Conservation (phyloP, 2,888 invertebrate species). For the Panzeria rudis region DNA sequence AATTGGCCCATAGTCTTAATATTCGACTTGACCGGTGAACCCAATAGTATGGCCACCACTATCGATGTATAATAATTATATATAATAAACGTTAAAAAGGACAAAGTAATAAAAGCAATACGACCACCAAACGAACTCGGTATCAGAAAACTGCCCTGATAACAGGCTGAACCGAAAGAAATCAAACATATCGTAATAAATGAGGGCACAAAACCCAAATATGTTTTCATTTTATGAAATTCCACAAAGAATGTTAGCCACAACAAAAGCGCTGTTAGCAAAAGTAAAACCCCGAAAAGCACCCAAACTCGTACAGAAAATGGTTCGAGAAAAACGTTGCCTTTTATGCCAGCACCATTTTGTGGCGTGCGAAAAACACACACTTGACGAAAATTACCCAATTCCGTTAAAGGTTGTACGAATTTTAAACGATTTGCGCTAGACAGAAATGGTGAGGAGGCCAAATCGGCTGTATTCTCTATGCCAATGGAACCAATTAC, state of each 20-base stretch:
- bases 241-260: slow-evolving; percentile 81
- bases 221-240: slow-evolving; percentile 61
- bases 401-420: slow-evolving; percentile 74
- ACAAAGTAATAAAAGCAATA: slow-evolving; percentile 77
- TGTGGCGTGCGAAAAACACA: slow-evolving; percentile 86
- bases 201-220: slow-evolving; percentile 77
- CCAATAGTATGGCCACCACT: slow-evolving; percentile 87
- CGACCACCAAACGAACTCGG: slow-evolving; percentile 84
- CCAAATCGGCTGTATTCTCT: slow-evolving; percentile 76
- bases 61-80: slow-evolving; percentile 87
- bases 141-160: slow-evolving; percentile 84
- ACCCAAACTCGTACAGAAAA: slow-evolving; percentile 86
- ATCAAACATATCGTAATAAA: slow-evolving; percentile 79
- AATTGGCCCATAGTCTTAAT: slow-evolving; percentile 85
- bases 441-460: slow-evolving; percentile 75
- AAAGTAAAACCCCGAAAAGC: slow-evolving; percentile 82
- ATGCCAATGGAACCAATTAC: slow-evolving; percentile 77
- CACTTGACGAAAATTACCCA: slow-evolving; percentile 80
- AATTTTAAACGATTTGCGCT: slow-evolving; percentile 74
- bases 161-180: slow-evolving; percentile 84
- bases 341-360: slow-evolving; percentile 85
- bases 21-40: slow-evolving; percentile 84
- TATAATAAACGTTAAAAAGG: slow-evolving; percentile 84
- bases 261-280: slow-evolving; percentile 79
- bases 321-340: slow-evolving; percentile 86